Conservation (phyloP, 1,140 invertebrate species). For the Ceratitis capitata region DNA sequence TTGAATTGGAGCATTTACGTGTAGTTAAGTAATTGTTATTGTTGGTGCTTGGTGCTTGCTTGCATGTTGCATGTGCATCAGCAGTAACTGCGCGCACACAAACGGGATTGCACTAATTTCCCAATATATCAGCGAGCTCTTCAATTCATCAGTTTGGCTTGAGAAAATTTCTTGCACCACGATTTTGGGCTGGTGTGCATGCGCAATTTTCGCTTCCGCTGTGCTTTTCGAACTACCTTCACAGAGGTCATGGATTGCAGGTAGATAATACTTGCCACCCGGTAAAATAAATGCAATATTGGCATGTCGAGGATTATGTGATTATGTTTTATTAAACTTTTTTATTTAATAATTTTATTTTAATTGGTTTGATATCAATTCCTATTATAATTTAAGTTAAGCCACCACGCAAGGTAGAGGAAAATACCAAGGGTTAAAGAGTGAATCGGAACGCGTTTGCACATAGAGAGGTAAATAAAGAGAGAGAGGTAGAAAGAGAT, state of each 20-base stretch:
- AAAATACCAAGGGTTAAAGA: no score
- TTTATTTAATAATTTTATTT: no score
- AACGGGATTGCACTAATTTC: conserved; percentile 23
- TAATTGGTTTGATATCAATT: no score
- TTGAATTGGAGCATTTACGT: conserved; percentile 25
- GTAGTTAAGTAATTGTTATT: neutral
- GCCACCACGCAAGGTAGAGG: no score
- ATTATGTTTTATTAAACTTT: neutral
- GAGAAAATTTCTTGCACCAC: neutral
- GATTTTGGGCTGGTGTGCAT: neutral
- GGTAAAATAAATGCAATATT: neutral
- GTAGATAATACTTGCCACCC: neutral
- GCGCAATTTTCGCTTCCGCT: neutral
- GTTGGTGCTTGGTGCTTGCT: neutral
- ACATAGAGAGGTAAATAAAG: no score
- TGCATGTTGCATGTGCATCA: conserved; percentile 19
- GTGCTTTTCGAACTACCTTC: neutral
- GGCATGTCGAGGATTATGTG: neutral
- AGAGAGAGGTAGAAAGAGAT: no score
- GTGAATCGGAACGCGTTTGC: no score
- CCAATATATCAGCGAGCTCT: neutral
- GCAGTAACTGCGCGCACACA: neutral
- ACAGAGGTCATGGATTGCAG: neutral
- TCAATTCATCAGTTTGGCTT: neutral
- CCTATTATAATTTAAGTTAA: no score